Percentiles rank a stretch among this genome's conserved stretches.
Evolutionary conservation across 2,888 invertebrate genomes (phyloP).

Genomic region (Trichacis sp.): DNA sequence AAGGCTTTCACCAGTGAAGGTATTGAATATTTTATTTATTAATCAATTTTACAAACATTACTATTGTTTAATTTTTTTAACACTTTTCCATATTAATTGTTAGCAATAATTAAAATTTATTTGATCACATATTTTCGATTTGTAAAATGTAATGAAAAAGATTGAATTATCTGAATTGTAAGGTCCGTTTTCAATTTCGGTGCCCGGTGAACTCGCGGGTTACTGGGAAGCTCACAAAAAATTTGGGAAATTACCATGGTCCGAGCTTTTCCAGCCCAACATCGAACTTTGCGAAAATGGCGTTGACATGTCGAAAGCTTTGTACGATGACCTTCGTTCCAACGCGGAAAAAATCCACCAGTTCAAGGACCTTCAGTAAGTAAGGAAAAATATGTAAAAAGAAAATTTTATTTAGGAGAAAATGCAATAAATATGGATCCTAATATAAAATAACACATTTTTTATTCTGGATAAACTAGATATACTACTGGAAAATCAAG

Average conservation of each 20-base stretch:
- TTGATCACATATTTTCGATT: too few species aligned
- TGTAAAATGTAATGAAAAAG: background rate
- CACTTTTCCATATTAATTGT: too few species aligned
- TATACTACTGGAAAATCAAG: too few species aligned
- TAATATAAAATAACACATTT: too few species aligned
- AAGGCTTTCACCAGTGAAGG: too few species aligned
- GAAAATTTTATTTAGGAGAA: too few species aligned
- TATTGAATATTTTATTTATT: too few species aligned
- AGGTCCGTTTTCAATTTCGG: constrained; percentile 80
- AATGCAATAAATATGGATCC: too few species aligned
- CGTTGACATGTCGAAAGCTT: constrained; percentile 76
- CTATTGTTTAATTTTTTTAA: too few species aligned
- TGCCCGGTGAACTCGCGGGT: constrained; percentile 91
- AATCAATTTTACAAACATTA: too few species aligned
- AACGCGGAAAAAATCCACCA: constrained; percentile 72
- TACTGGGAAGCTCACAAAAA: constrained; percentile 82
- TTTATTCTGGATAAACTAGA: too few species aligned
- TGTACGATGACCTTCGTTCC: constrained; percentile 73
- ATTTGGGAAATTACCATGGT: constrained; percentile 86
- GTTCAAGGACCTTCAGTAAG: constrained; percentile 74
- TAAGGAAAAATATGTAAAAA: background rate
- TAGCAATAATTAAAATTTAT: too few species aligned
- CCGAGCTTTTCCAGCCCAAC: constrained; percentile 81
- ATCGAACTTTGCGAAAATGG: constrained; percentile 83
- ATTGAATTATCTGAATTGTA: constrained; percentile 27